phyloP scores from a whole-genome alignment of 2,797 vertebrate species.

The Margarornis squamiger region DNA sequence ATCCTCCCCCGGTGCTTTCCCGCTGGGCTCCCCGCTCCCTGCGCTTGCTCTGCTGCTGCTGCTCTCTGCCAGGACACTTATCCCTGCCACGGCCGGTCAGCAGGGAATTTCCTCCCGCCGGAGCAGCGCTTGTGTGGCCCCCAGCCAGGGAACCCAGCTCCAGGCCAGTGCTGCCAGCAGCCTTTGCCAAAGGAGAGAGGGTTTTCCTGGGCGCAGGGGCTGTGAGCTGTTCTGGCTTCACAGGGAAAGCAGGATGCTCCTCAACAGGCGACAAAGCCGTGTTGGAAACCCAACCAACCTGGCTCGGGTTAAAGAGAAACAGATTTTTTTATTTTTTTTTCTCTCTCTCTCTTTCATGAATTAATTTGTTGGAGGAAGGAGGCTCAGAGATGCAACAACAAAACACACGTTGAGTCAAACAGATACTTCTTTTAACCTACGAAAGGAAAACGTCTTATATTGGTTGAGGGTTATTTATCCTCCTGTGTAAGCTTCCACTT shows the following conservation, averaged over 20 bases:
- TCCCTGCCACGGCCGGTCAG: neutral
- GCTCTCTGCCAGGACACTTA: constrained; percentile 11
- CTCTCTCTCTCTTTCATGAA: neutral
- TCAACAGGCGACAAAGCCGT: neutral
- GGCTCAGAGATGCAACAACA: neutral
- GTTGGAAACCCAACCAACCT: neutral
- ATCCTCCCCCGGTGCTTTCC: neutral
- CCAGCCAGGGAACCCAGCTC: constrained; percentile 11
- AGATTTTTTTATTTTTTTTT: too few relatives aligned
- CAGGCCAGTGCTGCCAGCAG: neutral
- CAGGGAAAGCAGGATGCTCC: neutral
- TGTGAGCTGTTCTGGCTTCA: rapidly evolving
- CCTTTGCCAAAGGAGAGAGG: neutral
- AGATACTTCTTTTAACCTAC: neutral
- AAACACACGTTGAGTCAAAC: neutral
- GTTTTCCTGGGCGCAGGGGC: constrained; percentile 17
- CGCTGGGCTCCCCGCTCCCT: neutral
- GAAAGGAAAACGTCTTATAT: neutral
- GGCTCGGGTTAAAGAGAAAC: neutral
- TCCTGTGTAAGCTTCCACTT: neutral
- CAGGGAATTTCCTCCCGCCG: constrained; percentile 22
- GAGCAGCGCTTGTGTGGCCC: neutral
- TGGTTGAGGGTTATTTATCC: neutral
- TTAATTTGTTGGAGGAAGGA: neutral
- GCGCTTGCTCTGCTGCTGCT: neutral